Conservation (phyloP, 2,113 vertebrate genomes). For the Chrysochloris asiatica region DNA sequence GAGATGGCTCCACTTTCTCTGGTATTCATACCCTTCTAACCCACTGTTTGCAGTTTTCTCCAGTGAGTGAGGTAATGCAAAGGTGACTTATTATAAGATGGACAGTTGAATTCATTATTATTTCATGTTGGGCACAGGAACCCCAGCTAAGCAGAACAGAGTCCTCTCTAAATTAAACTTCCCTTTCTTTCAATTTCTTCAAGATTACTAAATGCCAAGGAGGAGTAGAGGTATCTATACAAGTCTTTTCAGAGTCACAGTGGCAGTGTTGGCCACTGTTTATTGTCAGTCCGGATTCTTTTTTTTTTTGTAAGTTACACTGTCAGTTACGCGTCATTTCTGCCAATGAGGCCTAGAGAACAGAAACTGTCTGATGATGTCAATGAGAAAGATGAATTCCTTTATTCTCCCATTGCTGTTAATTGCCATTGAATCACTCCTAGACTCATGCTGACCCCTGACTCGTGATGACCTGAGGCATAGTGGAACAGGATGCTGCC, state of each 20-base stretch:
- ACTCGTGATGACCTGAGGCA: background rate
- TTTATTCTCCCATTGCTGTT: background rate
- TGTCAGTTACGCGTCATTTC: conserved; percentile 6
- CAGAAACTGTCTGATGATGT: background rate
- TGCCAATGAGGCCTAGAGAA: background rate
- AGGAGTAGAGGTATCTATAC: conserved; percentile 60
- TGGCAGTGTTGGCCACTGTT: conserved; percentile 58
- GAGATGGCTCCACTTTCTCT: conserved; percentile 73
- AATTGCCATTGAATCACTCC: too few relatives aligned
- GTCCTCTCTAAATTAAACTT: conserved; percentile 83
- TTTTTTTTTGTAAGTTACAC: conserved; percentile 24
- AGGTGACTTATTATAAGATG: conserved; percentile 82
- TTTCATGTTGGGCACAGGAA: conserved; percentile 84
- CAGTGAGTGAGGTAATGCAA: conserved; percentile 76
- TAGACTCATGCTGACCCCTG: background rate
- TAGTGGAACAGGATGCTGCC: background rate
- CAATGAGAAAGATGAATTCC: background rate
- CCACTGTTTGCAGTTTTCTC: conserved; percentile 74
- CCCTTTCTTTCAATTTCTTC: conserved; percentile 76
- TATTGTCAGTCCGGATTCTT: conserved; percentile 36
- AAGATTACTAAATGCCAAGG: conserved; percentile 82
- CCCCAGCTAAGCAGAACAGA: conserved; percentile 79
- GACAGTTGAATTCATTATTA: conserved; percentile 84
- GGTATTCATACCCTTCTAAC: conserved; percentile 75
- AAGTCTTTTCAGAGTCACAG: conserved; percentile 56